Evolutionary conservation across 2,113 vertebrate species (phyloP).

Genomic region (Neotoma lepida): DNA sequence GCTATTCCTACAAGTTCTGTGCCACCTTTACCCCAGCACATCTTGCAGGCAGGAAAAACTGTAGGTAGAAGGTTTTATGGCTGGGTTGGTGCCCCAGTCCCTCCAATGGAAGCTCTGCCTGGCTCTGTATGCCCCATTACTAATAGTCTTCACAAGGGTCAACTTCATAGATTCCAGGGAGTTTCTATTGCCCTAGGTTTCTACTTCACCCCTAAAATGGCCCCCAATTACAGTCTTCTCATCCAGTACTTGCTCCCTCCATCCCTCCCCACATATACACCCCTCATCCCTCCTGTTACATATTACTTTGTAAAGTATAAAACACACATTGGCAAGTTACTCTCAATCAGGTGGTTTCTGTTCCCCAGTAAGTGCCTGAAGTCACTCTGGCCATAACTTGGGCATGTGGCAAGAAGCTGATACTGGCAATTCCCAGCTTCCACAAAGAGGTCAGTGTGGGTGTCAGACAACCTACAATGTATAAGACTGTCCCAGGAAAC

Average conservation of each 20-base stretch:
- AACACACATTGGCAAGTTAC: slow-evolving; percentile 7
- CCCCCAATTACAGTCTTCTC: neutral
- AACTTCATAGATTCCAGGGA: neutral
- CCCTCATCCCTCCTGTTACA: neutral
- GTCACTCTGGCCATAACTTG: neutral
- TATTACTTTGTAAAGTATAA: slow-evolving; percentile 13
- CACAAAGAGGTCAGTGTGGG: neutral
- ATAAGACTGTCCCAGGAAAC: neutral
- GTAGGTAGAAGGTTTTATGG: neutral
- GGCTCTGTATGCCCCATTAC: neutral
- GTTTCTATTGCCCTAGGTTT: neutral
- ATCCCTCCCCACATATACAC: neutral
- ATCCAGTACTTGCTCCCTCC: neutral
- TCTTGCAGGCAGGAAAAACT: neutral
- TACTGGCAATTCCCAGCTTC: neutral
- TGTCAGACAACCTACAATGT: neutral
- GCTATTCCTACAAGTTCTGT: neutral
- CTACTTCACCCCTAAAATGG: neutral
- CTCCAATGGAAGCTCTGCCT: neutral
- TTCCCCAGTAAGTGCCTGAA: neutral
- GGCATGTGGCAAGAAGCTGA: neutral
- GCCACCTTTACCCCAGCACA: neutral
- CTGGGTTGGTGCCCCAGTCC: neutral
- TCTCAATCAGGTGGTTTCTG: neutral
- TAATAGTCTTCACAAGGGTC: neutral